Conservation (phyloP, 1,140 invertebrate species). For the Brachionus koreanus region DNA sequence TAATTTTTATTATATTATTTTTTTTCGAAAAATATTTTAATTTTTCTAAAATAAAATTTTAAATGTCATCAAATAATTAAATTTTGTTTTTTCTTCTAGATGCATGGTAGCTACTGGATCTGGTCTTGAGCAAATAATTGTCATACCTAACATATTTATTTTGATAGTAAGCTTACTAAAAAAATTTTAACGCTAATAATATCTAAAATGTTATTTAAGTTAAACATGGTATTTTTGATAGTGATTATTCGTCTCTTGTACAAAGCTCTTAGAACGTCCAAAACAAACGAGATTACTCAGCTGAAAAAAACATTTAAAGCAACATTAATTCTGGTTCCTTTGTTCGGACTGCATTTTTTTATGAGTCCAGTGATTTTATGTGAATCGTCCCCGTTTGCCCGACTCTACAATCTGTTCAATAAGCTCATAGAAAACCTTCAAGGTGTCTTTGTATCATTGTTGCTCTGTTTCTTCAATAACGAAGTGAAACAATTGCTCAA, state of each 20-base stretch:
- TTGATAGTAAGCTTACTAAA: neutral
- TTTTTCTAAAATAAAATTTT: no score
- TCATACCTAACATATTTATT: neutral
- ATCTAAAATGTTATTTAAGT: neutral
- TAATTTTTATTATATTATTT: no score
- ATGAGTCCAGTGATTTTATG: constrained; percentile 11
- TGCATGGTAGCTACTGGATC: neutral
- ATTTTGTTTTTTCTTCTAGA: neutral
- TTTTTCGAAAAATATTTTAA: no score
- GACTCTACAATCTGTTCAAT: neutral
- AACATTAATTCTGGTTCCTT: neutral
- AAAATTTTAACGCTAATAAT: neutral
- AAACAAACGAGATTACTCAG: neutral
- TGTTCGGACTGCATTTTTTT: constrained; percentile 33
- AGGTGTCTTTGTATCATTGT: neutral
- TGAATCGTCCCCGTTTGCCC: neutral
- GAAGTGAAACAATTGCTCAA: constrained; percentile 39
- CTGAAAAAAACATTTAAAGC: constrained; percentile 18
- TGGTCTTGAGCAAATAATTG: neutral
- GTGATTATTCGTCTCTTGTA: constrained; percentile 5
- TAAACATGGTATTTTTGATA: neutral
- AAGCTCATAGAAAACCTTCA: constrained; percentile 9
- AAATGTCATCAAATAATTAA: neutral
- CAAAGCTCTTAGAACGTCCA: neutral
- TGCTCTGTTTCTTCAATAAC: constrained; percentile 29